Conservation (phyloP, 1,140 invertebrate species). For the Pseudobourletiella spinata region DNA sequence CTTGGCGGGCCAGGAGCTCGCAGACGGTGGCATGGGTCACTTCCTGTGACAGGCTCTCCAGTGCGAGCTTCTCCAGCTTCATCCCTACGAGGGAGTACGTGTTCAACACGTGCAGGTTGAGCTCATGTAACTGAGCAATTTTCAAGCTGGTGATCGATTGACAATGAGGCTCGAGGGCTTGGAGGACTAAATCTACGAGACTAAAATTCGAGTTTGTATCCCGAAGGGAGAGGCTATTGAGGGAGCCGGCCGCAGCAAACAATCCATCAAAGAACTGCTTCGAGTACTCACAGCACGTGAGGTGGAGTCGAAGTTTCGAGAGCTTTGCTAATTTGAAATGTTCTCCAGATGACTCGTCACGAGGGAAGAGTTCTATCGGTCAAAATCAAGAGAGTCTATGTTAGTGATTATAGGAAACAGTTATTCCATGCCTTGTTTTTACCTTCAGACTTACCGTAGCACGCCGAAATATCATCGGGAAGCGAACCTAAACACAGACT, state of each 20-base stretch:
- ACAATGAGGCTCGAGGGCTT: not conserved
- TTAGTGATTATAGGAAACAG: too few relatives aligned
- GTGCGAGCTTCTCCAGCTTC: not conserved
- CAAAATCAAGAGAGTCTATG: too few relatives aligned
- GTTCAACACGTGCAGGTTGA: not conserved
- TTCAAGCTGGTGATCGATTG: not conserved
- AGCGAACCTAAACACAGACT: not conserved
- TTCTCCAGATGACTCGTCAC: not conserved
- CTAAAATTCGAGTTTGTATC: slow-evolving; percentile 1
- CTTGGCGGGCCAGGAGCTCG: not conserved
- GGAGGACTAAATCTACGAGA: not conserved
- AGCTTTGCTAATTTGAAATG: not conserved
- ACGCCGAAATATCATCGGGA: not conserved
- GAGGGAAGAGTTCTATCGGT: too few relatives aligned
- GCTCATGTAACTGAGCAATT: not conserved
- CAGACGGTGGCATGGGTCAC: not conserved
- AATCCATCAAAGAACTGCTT: not conserved
- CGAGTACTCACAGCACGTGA: not conserved
- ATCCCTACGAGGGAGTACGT: not conserved
- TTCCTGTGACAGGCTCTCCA: slow-evolving; percentile 1
- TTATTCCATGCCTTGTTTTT: too few relatives aligned
- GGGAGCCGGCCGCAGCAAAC: not conserved
- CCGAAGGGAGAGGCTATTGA: not conserved
- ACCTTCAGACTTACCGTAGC: not conserved
- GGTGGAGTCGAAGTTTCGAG: not conserved